Conservation (phyloP, 2,113 vertebrate species). For the Tympanuchus pallidicinctus region DNA sequence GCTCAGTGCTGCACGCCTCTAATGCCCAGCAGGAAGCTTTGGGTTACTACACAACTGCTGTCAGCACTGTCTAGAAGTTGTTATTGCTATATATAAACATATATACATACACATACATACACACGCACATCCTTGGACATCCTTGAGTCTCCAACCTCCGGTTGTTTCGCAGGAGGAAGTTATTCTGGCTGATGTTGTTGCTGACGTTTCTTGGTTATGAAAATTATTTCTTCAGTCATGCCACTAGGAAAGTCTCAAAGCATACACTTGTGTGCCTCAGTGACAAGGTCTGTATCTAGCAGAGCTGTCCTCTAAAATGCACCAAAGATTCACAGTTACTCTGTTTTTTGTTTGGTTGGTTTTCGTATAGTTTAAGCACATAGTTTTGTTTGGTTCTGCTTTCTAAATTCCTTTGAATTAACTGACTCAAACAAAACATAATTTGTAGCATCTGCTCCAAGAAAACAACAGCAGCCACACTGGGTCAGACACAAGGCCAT, state of each 20-base stretch:
- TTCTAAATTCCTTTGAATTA: not conserved
- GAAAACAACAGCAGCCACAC: not conserved
- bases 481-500: not conserved
- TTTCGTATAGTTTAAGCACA: not conserved
- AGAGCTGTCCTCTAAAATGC: not conserved
- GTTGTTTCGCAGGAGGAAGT: not conserved
- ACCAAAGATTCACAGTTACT: not conserved
- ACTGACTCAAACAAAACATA: not conserved
- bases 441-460: not conserved
- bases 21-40: not conserved
- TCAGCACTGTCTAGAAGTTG: not conserved
- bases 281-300: not conserved
- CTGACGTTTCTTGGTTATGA: not conserved
- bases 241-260: not conserved
- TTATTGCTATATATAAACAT: not conserved
- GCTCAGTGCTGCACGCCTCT: not conserved
- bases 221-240: not conserved
- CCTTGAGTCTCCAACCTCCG: not conserved
- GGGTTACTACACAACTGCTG: not conserved
- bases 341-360: not conserved
- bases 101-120: fast-evolving
- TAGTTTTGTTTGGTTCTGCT: not conserved
- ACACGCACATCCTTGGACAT: not conserved
- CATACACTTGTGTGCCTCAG: not conserved
- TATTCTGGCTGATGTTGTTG: not conserved